Base-by-base conservation (phyloP, 2,797 vertebrate genomes). In the Chromobotia macracanthus region DNA sequence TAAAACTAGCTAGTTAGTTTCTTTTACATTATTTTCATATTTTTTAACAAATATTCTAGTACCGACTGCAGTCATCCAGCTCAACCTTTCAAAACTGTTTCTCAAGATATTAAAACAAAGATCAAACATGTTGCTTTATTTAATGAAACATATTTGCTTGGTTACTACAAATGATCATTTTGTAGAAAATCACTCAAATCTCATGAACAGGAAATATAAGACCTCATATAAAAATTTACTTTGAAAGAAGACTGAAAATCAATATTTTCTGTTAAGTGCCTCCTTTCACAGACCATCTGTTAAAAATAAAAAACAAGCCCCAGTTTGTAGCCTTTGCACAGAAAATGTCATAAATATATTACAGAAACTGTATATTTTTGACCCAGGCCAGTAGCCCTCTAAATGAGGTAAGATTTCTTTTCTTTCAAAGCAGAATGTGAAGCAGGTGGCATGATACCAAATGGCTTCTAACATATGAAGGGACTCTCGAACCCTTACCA, bases 401-500 rank as follows among this genome's bases (percentile, higher is more conserved):
- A 71, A 86, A 82, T 82, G 77, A 78, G 80, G 72, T 60, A 75
- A 76, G 80, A 81, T 82, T 76, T 76, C 71, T 31, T 72, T 75
- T 86, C 31, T 84, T 66, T 82, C 63, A 72, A 35, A 72, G 82
- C 50, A 80, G 69, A 51, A 73, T 73, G 61, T 75, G 64, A 84
- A 69, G 82, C 84, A 84, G 80, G 78, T 84, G 82, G 84, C 70
- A 76, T 78, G 78, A 81, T 86, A 75, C 77, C 50, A 55, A 82
- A 68, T 7, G 79, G 35, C 61, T 75, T 55, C 74, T 68, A 77
- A 58, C 48, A 68, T 68, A 44, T 46, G 68, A 50, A 72, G 78
- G 61, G 56, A 67, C 83, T 75, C 77, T 82, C 80, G 66, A 82
- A 77, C 83, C 51, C 67, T 50, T 80, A 79, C 75, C 66, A 63